These are phyloP conservation scores for Ondatra zibethicus DNA, from an alignment of 2,113 vertebrate genomes.

Conservation along the genomic window DNA sequence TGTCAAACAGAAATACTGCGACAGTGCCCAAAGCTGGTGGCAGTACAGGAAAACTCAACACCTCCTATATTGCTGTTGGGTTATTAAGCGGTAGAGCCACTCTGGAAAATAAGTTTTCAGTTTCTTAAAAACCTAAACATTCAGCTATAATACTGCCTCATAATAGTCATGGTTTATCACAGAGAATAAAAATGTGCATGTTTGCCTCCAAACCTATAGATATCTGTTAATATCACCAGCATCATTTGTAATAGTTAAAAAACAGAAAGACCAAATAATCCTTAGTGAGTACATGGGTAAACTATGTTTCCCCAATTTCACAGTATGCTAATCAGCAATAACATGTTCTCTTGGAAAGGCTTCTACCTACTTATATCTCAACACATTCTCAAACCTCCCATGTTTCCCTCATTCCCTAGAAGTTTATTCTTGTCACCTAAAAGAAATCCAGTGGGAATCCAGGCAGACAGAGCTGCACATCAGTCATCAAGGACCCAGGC, in stretches of 20 bases:
- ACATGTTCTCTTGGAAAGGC: background rate
- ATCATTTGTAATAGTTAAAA: background rate
- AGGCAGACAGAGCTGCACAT: background rate
- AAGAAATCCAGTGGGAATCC: background rate
- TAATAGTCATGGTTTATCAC: background rate
- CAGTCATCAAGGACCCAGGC: background rate
- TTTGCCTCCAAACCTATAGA: background rate
- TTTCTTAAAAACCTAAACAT: background rate
- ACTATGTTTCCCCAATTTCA: background rate
- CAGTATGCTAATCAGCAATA: background rate
- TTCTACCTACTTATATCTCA: background rate
- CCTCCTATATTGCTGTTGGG: background rate
- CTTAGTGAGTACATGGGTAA: background rate
- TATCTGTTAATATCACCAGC: background rate
- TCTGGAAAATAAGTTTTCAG: background rate
- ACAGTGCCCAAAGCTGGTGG: background rate
- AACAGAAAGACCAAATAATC: background rate
- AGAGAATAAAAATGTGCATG: background rate
- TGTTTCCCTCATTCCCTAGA: background rate
- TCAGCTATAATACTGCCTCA: background rate
- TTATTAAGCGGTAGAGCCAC: background rate
- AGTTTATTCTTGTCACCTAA: background rate
- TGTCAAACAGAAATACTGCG: background rate
- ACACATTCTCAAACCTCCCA: background rate
- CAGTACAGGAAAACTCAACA: background rate